Base-by-base conservation (phyloP, 2,797 vertebrate genomes). In the Sus cebifrons region DNA sequence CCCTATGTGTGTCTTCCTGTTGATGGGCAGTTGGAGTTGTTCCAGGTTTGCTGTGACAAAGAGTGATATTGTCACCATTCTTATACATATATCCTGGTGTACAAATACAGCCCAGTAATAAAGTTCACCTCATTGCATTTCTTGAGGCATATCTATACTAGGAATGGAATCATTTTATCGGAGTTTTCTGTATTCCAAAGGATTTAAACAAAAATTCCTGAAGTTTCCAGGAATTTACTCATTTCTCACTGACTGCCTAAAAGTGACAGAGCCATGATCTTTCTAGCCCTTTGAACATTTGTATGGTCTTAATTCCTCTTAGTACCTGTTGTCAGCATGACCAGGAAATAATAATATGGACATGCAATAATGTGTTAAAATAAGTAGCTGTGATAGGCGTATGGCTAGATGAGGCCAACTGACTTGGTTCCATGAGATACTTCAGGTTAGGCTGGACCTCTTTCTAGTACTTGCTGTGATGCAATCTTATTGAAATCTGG, bases 121-220 rank as follows among this genome's bases (percentile, higher is more conserved):
- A 95, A 93, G 21, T 70, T 81, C 21, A 71, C 0, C 81, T 84
- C 29, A 70, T 74, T 67, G 20, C 36, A 49, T 89, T 94, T 86
- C 60, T 29, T 54, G 4, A 85, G 56, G n/a, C 12, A 65, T 64
- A 49, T 27, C 44, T 79, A 21, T 18, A 40, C 16, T 94, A 85
- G 58, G 25, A 84, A 62, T 17, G 5, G 16, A 93, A 40, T 75
- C 18, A 40, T 90, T 89, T 32, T 91, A 10, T 11, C 73, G 8
- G 64, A 71, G 4, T 95, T 87, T 93, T 81, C 52, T 95, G 5
- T 4, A 85, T 83, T 94, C 81, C 29, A 78, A 85, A 82, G 52
- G 44, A 54, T 68, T 74, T 83, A 65, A 82, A 62, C 40, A 92
- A 93, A 96, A 87, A 86, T 85, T 60, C 17, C 32, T 52, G 25